Percentiles rank a stretch among this genome's conserved stretches.
Evolutionary conservation across 2,113 vertebrate genomes (phyloP).

Genomic region (Neogale vison): DNA sequence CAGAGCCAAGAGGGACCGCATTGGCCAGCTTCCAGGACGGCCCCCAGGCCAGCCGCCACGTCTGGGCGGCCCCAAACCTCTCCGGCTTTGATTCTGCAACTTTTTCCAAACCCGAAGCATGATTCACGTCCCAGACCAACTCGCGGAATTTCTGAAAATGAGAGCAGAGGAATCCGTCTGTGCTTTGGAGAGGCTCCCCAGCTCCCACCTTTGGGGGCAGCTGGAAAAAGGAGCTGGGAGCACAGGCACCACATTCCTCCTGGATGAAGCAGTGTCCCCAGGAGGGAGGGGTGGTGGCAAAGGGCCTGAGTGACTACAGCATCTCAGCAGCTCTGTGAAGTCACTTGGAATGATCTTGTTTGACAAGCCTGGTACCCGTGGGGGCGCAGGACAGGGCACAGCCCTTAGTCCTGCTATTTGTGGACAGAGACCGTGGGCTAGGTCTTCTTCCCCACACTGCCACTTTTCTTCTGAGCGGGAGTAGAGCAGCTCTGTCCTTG

Average conservation of each 20-base stretch:
- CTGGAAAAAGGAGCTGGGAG: rapidly evolving
- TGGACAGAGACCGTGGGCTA: neutral
- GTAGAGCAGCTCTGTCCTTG: neutral
- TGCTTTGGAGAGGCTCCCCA: neutral
- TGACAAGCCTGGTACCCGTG: neutral
- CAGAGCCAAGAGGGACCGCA: rapidly evolving
- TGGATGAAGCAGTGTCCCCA: neutral
- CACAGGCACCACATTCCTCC: neutral
- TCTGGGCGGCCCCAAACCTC: constrained; percentile 37
- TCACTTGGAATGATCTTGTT: rapidly evolving
- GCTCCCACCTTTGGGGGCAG: neutral
- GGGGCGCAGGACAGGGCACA: neutral
- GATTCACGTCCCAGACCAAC: constrained; percentile 59
- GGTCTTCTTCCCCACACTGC: neutral
- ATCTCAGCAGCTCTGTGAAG: neutral
- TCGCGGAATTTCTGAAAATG: constrained; percentile 40
- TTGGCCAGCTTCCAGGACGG: neutral
- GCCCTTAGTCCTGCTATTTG: rapidly evolving
- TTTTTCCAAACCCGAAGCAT: constrained; percentile 61
- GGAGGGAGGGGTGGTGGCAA: rapidly evolving
- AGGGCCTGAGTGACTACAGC: rapidly evolving
- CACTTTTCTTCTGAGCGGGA: neutral
- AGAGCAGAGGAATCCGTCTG: neutral
- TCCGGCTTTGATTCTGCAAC: neutral
- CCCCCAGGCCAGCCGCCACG: neutral